Base-by-base conservation (phyloP, 2,113 vertebrate genomes). In the Sialia sialis region DNA sequence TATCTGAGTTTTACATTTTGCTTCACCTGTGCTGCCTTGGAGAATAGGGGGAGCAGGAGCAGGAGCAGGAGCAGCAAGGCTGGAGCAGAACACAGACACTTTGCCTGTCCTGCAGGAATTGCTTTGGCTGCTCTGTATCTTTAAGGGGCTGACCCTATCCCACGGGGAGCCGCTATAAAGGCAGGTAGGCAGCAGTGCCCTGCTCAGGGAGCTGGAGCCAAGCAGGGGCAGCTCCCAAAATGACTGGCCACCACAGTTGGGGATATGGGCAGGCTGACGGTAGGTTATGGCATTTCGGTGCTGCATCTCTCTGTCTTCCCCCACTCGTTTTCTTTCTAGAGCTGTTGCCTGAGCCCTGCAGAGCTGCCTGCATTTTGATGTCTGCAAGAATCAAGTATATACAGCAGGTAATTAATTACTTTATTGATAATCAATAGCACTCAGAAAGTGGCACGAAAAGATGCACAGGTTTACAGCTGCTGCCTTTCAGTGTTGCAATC, bases 181-280 rank as follows among this genome's bases (percentile, higher is more conserved):
- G 93, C 90, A 76, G 96, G 94, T 96, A 60, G 94, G 90, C 96
- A 91, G 95, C 95, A 59, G 76, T 77, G 27, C 87, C 86, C 74
- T 4, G 36, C 27, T 39, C 60, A 5, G 16, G 34, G 87, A 90
- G 84, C 79, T 78, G 69, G 59, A 87, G 63, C 63, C 11, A 6
- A 64, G 93, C 86, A 51, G 94, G 86, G 93, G 87, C 72, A 18
- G 95, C 52, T 91, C 67, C 82, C 89, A 90, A 66, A 44, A 99
- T 99, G 99, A 98, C 98, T 32, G 98, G 98, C 56, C 97, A 98
- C 68, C 97, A 92, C 90, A 77, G 96, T 69, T 99, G 99, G 99
- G 99, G 99, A 92, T 99, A 99, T 81, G 98, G 99, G 84, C 98
- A 98, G 92, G 97, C 98, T 91, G 98, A 99, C 96, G 99, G 99